Base-by-base conservation (phyloP, 2,113 vertebrate species). In the Sporophila hypoxantha region DNA sequence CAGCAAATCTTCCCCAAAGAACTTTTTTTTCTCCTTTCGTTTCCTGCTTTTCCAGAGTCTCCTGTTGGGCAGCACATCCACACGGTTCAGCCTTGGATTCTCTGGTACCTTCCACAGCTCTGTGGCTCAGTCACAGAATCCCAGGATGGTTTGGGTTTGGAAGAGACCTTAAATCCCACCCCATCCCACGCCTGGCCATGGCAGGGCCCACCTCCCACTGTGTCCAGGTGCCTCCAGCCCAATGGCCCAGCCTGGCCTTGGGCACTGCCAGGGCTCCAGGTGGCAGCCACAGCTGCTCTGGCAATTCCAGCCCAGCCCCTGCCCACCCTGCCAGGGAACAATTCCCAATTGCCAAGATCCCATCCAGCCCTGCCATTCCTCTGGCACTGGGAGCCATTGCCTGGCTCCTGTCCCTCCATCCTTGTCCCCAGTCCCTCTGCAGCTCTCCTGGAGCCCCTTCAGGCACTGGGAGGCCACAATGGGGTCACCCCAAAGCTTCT, bases 91-190 rank as follows among this genome's bases (percentile, higher is more conserved):
- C 27, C 22, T 14, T 9, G n/a, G 6, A 18, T 53, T 6, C n/a
- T 7, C 79, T 27, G 47, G 11, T 6, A 6, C n/a, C 27, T 37
- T 37, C 27, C 57, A 37, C 14, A n/a, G 27, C n/a, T 36, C 39
- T 22, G 1, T 8, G 26, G 11, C 47, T 18, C 8, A 61, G 14
- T 21, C 66, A 11, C 37, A 37, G 37, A 37, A 12, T 37, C 22
- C 22, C 12, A 6, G 57, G 1, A 5, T 44, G 47, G 27, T 21
- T 37, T 44, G 37, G 37, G 37, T 0, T 0, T 21, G 47, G 44
- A 16, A 42, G 2, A 25, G 19, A 41, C 36, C 44, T 19, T 2
- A 36, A 69, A 60, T 1, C 19, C 6, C 53, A 22, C 0, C 18
- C 18, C 62, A 32, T 15, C 15, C 39, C 64, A 49, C 2, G 34